Evolutionary conservation across 2,888 invertebrate species (phyloP), one percentile per base, ranked within the genome.

Genomic region (Tetropium fuscum): DNA sequence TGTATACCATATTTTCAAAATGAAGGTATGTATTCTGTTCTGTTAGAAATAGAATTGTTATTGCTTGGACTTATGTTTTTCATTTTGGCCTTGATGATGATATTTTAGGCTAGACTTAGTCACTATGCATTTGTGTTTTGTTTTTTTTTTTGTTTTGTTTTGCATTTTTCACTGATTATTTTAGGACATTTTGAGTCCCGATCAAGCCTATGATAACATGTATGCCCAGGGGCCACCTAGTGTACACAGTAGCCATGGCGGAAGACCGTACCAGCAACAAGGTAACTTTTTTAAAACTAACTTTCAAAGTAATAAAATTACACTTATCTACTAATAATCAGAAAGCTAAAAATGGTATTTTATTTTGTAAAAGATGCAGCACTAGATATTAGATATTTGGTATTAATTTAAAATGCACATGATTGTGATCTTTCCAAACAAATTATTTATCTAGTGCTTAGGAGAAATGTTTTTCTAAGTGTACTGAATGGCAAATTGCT

Each of bases 181-280:
- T 70, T 88, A 94, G 94, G 96, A 94, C 83, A 93, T 94, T 90
- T 89, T 93, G 83, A 91, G 90, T 80, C 92, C 94, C 77, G 95
- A 95, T 83, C 95, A 95, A 85, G 90, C 93, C 79, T 96, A 94
- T 86, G 95, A 95, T 82, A 93, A 93, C 83, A 89, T 95, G 87
- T 96, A 95, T 84, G 92, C 92, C 79, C 95, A 95, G 82, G 92
- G 95, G 80, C 94, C 94, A 74, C 94, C 94, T 74, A 91, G 91
- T 81, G 91, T 92, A 80, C 91, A 91, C 84, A 90, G 91, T 85
- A 89, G 89, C 78, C 90, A 91, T 74, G 89, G 90, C 76, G 88
- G 90, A 77, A 87, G 90, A 79, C 86, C 87, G 75, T 94, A 92
- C 84, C 93, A 93, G 79, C 92, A 92, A 71, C 91, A 90, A 93